A percentile compares a stretch with the other conserved stretches of the same genome.
Conservation (phyloP, 2,888 invertebrate genomes). For the Lepidocyrtoides sp. region DNA sequence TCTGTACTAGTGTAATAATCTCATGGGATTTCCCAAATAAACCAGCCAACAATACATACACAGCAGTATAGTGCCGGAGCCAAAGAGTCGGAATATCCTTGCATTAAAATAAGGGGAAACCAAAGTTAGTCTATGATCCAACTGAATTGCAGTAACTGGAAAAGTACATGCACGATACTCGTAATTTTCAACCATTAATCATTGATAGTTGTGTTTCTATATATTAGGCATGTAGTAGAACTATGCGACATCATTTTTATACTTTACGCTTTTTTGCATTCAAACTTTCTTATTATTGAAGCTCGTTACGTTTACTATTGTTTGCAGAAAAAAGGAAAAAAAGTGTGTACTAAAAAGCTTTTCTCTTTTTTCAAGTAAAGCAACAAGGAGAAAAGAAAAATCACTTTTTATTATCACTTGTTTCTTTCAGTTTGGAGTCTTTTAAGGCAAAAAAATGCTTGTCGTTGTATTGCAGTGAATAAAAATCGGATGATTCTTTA, state of each 20-base stretch:
- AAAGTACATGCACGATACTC: slow-evolving; percentile 11
- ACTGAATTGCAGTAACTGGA: slow-evolving; percentile 7
- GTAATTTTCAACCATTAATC: slow-evolving; percentile 71
- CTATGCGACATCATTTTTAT: neutral
- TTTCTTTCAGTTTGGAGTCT: neutral
- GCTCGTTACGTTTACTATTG: slow-evolving; percentile 23
- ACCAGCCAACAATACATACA: neutral
- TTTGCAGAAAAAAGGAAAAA: slow-evolving; percentile 2
- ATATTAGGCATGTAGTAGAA: too few relatives aligned
- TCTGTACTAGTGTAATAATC: too few relatives aligned
- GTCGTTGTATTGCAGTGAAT: neutral
- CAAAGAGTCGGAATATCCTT: neutral
- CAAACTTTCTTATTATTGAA: slow-evolving; percentile 39
- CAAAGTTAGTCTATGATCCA: neutral
- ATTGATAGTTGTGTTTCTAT: slow-evolving; percentile 42
- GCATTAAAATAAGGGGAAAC: neutral
- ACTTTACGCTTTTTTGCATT: slow-evolving; percentile 13
- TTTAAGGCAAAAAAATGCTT: too few relatives aligned
- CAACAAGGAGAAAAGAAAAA: neutral
- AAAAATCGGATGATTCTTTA: slow-evolving; percentile 59
- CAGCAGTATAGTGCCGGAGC: neutral
- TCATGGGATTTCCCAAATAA: slow-evolving; percentile 43
- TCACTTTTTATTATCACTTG: neutral
- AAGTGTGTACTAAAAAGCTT: neutral
- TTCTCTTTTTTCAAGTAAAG: neutral